Conservation (phyloP, 2,888 invertebrate genomes). For the Epistrophe grossulariae region DNA sequence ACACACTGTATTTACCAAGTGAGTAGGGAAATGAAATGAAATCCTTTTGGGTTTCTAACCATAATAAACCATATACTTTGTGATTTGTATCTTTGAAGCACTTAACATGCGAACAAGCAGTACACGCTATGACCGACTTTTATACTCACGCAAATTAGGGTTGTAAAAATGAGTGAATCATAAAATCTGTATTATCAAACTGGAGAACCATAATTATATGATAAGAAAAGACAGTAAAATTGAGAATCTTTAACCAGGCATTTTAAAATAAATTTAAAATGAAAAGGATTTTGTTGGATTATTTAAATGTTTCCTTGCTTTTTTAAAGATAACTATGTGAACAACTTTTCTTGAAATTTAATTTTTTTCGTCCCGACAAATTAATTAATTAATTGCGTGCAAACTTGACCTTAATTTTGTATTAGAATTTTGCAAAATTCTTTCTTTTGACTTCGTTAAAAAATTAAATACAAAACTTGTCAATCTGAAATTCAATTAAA, state of each 20-base stretch:
- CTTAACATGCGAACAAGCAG: constrained; percentile 52
- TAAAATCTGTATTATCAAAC: constrained; percentile 16
- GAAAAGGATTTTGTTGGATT: background rate
- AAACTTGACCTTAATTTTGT: too few relatives aligned
- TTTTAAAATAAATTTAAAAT: constrained; percentile 1
- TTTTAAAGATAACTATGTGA: too few relatives aligned
- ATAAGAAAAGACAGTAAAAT: background rate
- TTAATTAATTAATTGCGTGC: too few relatives aligned
- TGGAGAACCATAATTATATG: background rate
- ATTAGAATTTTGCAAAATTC: too few relatives aligned
- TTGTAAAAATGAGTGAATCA: constrained; percentile 35
- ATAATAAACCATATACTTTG: constrained; percentile 6
- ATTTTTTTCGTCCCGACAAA: too few relatives aligned
- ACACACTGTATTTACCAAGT: background rate
- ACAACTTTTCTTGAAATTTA: too few relatives aligned
- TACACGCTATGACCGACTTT: constrained; percentile 41
- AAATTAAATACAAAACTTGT: too few relatives aligned
- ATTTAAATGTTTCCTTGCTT: too few relatives aligned
- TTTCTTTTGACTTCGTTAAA: too few relatives aligned
- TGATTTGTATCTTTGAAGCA: constrained; percentile 41
- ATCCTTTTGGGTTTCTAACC: constrained; percentile 25
- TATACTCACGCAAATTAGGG: constrained; percentile 33
- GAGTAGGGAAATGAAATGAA: constrained; percentile 9
- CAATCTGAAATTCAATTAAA: too few relatives aligned
- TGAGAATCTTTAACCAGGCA: background rate